These are phyloP conservation scores for Platycnemis pennipes DNA, from an alignment of 2,888 invertebrate genomes.

Conservation along the genomic window DNA sequence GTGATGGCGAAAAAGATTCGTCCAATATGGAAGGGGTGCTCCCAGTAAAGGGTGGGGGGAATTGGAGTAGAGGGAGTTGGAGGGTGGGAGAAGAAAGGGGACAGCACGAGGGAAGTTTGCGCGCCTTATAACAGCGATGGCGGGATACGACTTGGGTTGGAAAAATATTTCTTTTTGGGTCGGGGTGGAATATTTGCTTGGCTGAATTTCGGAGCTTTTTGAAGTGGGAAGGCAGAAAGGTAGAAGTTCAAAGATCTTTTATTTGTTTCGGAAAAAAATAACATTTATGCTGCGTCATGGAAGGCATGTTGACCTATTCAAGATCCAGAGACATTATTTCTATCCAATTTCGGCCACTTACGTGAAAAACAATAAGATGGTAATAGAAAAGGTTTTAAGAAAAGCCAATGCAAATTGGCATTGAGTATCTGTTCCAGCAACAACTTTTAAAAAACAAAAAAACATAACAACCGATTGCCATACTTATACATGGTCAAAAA, in stretches of 20 bases:
- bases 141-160: neutral
- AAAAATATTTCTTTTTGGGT: neutral
- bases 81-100: neutral
- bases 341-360: neutral
- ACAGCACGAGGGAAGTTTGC: neutral
- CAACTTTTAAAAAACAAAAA: too few species aligned
- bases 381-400: too few species aligned
- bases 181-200: constrained; percentile 11
- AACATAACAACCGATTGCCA: too few species aligned
- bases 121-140: constrained; percentile 24
- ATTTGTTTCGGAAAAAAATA: neutral
- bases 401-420: too few species aligned
- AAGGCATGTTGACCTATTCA: neutral
- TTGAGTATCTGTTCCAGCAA: too few species aligned
- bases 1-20: constrained; percentile 36
- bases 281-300: neutral
- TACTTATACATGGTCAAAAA: too few species aligned
- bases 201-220: neutral
- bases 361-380: too few species aligned
- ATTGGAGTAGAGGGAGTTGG: neutral
- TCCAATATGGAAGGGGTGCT: constrained; percentile 1
- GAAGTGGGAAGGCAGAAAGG: constrained; percentile 24
- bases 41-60: neutral
- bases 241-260: constrained; percentile 18
- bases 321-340: neutral